A percentile compares a stretch with the other conserved stretches of the same genome.
These are phyloP conservation scores for Pharmacophagus antenor DNA, from an alignment of 2,888 invertebrate genomes.

Conservation along the genomic window DNA sequence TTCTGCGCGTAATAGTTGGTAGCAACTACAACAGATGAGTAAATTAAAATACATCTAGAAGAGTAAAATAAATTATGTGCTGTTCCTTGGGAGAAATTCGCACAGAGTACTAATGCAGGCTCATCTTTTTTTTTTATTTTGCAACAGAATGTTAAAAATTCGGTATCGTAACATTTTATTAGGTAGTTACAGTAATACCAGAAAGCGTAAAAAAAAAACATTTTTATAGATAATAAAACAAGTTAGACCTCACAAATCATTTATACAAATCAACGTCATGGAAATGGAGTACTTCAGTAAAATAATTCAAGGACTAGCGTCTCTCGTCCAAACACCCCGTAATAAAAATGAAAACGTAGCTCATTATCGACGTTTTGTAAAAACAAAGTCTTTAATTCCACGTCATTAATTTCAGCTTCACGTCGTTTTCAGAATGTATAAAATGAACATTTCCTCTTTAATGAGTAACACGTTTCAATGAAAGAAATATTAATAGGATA, in stretches of 20 bases:
- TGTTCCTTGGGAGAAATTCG: too few species aligned
- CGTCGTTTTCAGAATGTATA: background rate
- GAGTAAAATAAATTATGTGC: too few species aligned
- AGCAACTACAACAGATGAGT: too few species aligned
- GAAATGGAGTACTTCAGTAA: background rate
- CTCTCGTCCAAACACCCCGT: background rate
- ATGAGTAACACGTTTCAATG: conserved; percentile 1
- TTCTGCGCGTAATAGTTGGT: too few species aligned
- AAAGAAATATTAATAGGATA: too few species aligned
- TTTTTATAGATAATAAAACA: background rate
- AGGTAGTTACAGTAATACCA: background rate
- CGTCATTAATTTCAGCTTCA: background rate
- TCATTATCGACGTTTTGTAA: background rate
- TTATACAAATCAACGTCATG: background rate
- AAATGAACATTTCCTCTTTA: background rate
- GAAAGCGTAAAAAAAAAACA: background rate
- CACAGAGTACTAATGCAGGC: too few species aligned
- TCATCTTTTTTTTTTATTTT: too few species aligned
- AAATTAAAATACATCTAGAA: too few species aligned
- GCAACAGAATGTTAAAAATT: too few species aligned
- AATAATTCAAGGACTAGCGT: background rate
- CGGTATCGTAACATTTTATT: too few species aligned
- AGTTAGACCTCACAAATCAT: background rate
- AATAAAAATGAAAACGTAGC: background rate
- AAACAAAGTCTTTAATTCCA: conserved; percentile 6